Base-by-base conservation (phyloP, 2,113 vertebrate genomes). In the Dendrocopos noguchii region DNA sequence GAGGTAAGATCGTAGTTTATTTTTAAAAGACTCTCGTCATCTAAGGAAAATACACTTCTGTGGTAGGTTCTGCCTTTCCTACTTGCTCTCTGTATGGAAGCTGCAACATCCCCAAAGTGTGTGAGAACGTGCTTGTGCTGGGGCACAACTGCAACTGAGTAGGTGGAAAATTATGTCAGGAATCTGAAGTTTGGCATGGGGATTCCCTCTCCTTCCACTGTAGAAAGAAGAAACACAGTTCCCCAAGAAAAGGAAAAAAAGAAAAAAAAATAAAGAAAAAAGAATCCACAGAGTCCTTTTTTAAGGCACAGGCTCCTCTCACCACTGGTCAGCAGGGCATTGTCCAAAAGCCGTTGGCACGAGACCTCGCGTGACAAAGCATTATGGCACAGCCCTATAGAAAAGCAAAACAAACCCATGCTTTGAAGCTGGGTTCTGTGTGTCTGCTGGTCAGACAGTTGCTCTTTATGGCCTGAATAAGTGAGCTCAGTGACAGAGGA, bases 91-190 rank as follows among this genome's bases (percentile, higher is more conserved):
- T 17, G 18, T 29, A 16, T 8, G 52, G 46, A 61, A 55, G 13
- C 7, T 56, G 42, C 28, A 65, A 19, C 3, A 1, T 84, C 79
- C 12, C 86, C 2, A 0, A 74, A 6, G 50, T 61, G 12, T 65
- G 57, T 75, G 46, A 83, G 82, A 89, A 91, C 10, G 0, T 7
- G 82, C 66, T 83, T 68, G 3, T 10, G 36, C 75, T 78, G 72
- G 46, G 73, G 4, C 18, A 78, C 57, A 65, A 76, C 82, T 68
- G 52, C 24, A 27, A 28, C 13, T 68, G 52, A 82, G 79, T 47
- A 84, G 84, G 79, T 77, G 84, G 70, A 79, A 39, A 97, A 89
- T 89, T 92, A 85, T 86, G 63, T 31, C 87, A 90, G 87, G 75
- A 94, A 95, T 89, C 79, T 74, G 39, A 72, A 81, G 25, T 33